phyloP scores from a whole-genome alignment of 2,797 vertebrate species.

The Chelidonichthys spinosus region DNA sequence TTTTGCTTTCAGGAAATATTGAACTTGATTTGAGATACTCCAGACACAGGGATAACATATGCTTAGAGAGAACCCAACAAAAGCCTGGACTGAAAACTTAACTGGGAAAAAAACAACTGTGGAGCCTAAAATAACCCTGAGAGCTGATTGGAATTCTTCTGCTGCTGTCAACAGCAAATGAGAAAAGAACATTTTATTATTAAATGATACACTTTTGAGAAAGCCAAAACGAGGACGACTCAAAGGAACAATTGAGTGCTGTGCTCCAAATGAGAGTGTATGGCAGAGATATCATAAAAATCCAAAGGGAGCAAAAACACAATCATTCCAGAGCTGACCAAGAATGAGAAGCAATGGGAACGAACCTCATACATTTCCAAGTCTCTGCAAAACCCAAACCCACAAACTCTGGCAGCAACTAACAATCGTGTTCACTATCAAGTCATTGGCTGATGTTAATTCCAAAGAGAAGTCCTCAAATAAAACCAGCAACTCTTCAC shows the following conservation, averaged over 20 bases:
- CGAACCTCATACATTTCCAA: not conserved
- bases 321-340: not conserved
- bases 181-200: not conserved
- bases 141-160: not conserved
- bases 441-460: not conserved
- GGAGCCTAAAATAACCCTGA: not conserved
- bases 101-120: not conserved
- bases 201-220: slow-evolving; percentile 11
- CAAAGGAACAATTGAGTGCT: slow-evolving; percentile 10
- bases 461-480: not conserved
- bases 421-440: not conserved
- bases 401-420: not conserved
- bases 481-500: slow-evolving; percentile 1
- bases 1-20: not conserved
- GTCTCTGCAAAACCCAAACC: not conserved
- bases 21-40: slow-evolving; percentile 9
- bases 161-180: not conserved
- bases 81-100: not conserved
- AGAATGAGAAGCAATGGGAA: slow-evolving; percentile 7
- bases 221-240: slow-evolving; percentile 21
- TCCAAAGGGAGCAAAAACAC: slow-evolving; percentile 13
- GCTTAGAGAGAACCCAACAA: not conserved
- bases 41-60: not conserved
- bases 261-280: slow-evolving; percentile 43
- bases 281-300: slow-evolving; percentile 52